Evolutionary conservation across 2,113 vertebrate species (phyloP).

Genomic region (Tachysurus fulvidraco): DNA sequence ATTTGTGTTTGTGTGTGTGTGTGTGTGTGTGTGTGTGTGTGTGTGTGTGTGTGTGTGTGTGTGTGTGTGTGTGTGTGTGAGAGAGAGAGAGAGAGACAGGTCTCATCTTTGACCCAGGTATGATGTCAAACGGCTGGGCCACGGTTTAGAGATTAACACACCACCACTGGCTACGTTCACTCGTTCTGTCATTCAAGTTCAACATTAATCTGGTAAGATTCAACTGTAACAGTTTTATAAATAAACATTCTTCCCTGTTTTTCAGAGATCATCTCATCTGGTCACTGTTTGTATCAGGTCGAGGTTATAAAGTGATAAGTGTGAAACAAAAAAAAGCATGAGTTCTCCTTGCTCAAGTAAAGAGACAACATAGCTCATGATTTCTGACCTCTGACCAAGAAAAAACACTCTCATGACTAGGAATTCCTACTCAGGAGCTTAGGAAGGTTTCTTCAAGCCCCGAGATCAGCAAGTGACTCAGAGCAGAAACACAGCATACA

Average conservation of each 20-base stretch:
- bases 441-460: not conserved
- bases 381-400: not conserved
- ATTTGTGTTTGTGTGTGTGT: too few relatives aligned
- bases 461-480: not conserved
- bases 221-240: constrained; percentile 33
- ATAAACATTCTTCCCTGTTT: not conserved
- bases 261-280: not conserved
- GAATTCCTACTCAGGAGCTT: not conserved
- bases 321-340: not conserved
- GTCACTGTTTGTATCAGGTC: not conserved
- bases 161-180: not conserved
- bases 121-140: not conserved
- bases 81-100: too few relatives aligned
- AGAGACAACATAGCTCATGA: not conserved
- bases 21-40: too few relatives aligned
- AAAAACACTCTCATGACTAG: not conserved
- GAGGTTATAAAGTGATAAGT: not conserved
- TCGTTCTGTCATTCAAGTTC: not conserved
- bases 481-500: not conserved
- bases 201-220: constrained; percentile 22
- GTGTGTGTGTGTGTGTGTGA: too few relatives aligned
- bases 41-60: too few relatives aligned
- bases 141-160: constrained; percentile 15
- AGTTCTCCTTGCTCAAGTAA: not conserved
- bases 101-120: not conserved